phyloP scores from a whole-genome alignment of 2,797 vertebrate species.

The Mionectes olivaceus region DNA sequence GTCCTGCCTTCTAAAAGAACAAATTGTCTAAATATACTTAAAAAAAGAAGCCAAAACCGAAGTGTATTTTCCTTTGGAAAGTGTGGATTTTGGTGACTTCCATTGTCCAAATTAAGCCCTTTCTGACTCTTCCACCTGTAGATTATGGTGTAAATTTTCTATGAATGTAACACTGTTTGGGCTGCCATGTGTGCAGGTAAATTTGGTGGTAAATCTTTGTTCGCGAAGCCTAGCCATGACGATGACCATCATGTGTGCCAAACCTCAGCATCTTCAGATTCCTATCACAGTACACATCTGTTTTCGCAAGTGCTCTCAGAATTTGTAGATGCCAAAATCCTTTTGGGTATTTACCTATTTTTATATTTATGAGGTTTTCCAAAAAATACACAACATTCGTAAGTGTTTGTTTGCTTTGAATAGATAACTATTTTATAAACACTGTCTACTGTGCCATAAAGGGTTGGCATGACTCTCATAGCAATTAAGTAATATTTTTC shows the following conservation, averaged over 20 bases:
- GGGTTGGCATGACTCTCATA: background rate
- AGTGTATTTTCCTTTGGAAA: background rate
- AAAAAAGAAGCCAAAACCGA: background rate
- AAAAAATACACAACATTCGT: background rate
- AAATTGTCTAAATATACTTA: background rate
- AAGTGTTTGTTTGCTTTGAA: background rate
- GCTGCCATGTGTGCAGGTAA: background rate
- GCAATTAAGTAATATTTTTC: background rate
- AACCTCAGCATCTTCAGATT: background rate
- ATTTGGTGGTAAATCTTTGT: background rate
- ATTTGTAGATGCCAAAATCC: background rate
- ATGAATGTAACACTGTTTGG: background rate
- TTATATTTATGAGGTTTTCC: background rate
- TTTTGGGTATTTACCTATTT: background rate
- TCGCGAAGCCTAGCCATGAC: too few relatives aligned
- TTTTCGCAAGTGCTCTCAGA: background rate
- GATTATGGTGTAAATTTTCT: background rate
- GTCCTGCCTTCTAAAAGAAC: background rate
- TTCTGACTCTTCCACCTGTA: background rate
- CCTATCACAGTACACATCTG: background rate
- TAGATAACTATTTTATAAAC: background rate
- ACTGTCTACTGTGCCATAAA: rapidly evolving
- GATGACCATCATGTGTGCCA: background rate
- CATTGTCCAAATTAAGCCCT: background rate
- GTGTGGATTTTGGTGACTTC: background rate